These are phyloP conservation scores for Dinomys branickii DNA, from an alignment of 2,113 vertebrate species.

Conservation along the genomic window DNA sequence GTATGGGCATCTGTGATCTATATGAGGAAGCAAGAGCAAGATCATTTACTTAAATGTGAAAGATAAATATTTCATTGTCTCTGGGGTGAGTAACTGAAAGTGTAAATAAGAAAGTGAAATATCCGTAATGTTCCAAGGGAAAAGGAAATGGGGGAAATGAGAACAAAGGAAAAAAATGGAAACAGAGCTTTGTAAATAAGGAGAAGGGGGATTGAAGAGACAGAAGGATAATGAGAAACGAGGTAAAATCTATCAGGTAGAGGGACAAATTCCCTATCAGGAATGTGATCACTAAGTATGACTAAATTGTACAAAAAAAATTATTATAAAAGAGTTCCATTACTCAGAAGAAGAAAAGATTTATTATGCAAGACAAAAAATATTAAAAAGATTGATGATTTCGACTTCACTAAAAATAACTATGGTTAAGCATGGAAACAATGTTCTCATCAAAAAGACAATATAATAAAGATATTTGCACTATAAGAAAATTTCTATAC, in stretches of 20 bases:
- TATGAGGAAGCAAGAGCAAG: too few species aligned
- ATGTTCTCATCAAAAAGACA: background rate
- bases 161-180: background rate
- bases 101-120: too few species aligned
- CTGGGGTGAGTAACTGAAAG: too few species aligned
- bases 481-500: background rate
- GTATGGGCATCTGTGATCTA: too few species aligned
- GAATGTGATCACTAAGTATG: background rate
- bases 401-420: slow-evolving; percentile 12
- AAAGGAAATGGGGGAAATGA: too few species aligned
- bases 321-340: background rate
- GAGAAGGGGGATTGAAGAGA: too few species aligned
- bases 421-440: background rate
- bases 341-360: background rate
- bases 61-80: background rate
- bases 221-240: too few species aligned
- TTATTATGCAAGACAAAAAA: background rate
- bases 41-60: background rate
- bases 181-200: background rate
- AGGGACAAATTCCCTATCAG: background rate
- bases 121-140: too few species aligned
- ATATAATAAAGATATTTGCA: background rate
- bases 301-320: background rate
- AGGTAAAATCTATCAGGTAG: background rate
- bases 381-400: background rate